Base-by-base conservation (phyloP, 2,797 vertebrate species). In the Tangara arthus region DNA sequence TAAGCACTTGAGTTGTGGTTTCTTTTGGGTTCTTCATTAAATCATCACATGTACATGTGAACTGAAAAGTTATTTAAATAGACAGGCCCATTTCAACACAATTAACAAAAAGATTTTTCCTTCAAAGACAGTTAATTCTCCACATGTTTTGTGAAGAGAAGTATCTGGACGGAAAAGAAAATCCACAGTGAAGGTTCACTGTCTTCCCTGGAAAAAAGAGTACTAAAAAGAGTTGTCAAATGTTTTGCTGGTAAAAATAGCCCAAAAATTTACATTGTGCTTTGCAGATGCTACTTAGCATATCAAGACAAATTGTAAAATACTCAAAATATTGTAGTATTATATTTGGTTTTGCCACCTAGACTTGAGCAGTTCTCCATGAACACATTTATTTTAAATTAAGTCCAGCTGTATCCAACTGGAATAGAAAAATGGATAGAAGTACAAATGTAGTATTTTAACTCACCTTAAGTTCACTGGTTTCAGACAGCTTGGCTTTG, bases 391-490 rank as follows among this genome's bases (percentile, higher is more conserved):
- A 44, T 30, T 69, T 64, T 63, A 69, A 85, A 93, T 37, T 3
- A 89, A 65, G 19, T 89, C 30, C 78, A 82, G 32, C 61, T 93
- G 21, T 37, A 55, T 47, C 46, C 26, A 70, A 7, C 6, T 21
- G 50, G 55, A 87, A 91, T 11, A 93, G 47, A 85, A 63, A 49
- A 61, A 42, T 16, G 12, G 41, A 75, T 6, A 59, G 64, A 78
- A 57, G 14, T 14, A 81, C 26, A 94, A 83, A 81, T 6, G 7
- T 17, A 71, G 66, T 42, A 5, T 47, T 41, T 72, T 75, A 88
- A 93, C 98, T 98, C 98, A 98, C 99, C 99, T 99, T 99, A 71
- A 99, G 98, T 93, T 99, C 98, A 55, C 78, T 98, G 95, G 98
- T 98, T 95, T 99, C 98, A 17, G 98, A 98, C 49, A 99, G 97